These are phyloP conservation scores for Smittia aterrima DNA, from an alignment of 2,888 invertebrate species.

Conservation along the genomic window DNA sequence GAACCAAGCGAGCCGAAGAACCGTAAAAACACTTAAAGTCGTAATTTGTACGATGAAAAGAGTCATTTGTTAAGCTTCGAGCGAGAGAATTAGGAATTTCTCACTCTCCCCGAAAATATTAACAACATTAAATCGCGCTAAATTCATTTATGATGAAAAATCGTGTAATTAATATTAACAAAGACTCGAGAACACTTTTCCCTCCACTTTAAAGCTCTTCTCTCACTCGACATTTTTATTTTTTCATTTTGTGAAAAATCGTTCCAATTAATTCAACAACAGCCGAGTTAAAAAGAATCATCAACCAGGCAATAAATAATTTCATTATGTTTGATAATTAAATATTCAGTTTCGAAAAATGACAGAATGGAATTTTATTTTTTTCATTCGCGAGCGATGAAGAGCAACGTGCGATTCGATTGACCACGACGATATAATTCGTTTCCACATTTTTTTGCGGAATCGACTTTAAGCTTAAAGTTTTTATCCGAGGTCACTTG, in stretches of 20 bases:
- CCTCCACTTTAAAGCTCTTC: too few species aligned
- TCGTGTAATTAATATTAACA: slow-evolving; percentile 11
- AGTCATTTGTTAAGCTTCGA: not conserved
- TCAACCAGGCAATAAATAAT: slow-evolving; percentile 1
- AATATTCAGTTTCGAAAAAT: not conserved
- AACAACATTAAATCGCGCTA: not conserved
- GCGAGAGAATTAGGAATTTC: not conserved
- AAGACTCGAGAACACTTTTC: too few species aligned
- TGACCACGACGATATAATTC: not conserved
- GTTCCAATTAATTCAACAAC: not conserved
- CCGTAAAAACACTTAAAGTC: not conserved
- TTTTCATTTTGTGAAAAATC: not conserved
- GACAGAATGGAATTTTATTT: not conserved
- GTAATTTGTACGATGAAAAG: not conserved
- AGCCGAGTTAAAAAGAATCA: not conserved
- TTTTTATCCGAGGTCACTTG: not conserved
- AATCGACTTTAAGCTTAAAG: not conserved
- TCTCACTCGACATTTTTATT: too few species aligned
- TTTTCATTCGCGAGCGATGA: not conserved
- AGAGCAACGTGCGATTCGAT: not conserved
- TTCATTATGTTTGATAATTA: not conserved
- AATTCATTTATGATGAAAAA: not conserved
- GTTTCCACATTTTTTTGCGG: not conserved
- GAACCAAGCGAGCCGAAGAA: not conserved
- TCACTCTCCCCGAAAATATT: not conserved